phyloP scores from a whole-genome alignment of 2,113 vertebrate genomes.

The Brevimyrus niger region DNA sequence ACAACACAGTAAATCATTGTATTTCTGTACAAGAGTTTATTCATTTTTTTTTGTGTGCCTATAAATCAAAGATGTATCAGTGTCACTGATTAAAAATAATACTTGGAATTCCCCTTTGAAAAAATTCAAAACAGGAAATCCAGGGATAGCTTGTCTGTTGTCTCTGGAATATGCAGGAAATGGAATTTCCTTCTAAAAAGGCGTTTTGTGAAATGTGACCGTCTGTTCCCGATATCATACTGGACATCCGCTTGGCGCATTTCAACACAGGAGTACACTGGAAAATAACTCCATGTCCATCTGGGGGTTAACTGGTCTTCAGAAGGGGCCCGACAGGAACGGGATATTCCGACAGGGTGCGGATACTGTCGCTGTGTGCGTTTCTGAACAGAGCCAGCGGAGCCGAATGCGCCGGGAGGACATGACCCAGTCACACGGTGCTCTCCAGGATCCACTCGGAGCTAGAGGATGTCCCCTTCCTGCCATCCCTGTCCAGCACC shows the following conservation, averaged over 20 bases:
- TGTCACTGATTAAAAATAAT: constrained; percentile 49
- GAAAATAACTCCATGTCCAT: constrained; percentile 25
- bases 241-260: constrained; percentile 19
- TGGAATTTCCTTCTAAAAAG: constrained; percentile 55
- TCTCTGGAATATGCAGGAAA: constrained; percentile 49
- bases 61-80: constrained; percentile 69
- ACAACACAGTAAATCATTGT: constrained; percentile 58
- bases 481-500: constrained; percentile 40
- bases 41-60: constrained; percentile 55
- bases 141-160: constrained; percentile 23
- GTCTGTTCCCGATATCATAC: not conserved
- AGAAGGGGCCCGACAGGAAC: constrained; percentile 42
- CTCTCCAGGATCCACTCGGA: constrained; percentile 90
- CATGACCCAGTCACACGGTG: constrained; percentile 52
- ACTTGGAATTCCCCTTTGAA: constrained; percentile 45
- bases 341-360: constrained; percentile 49
- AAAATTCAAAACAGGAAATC: constrained; percentile 53
- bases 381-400: constrained; percentile 29
- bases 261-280: constrained; percentile 22
- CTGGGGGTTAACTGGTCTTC: constrained; percentile 48
- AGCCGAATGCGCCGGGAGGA: not conserved
- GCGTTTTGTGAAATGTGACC: constrained; percentile 45
- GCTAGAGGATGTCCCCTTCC: constrained; percentile 67
- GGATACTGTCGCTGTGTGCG: constrained; percentile 38
- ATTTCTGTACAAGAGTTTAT: constrained; percentile 57